Conservation (phyloP, 2,888 invertebrate species). For the Dugesia japonica region DNA sequence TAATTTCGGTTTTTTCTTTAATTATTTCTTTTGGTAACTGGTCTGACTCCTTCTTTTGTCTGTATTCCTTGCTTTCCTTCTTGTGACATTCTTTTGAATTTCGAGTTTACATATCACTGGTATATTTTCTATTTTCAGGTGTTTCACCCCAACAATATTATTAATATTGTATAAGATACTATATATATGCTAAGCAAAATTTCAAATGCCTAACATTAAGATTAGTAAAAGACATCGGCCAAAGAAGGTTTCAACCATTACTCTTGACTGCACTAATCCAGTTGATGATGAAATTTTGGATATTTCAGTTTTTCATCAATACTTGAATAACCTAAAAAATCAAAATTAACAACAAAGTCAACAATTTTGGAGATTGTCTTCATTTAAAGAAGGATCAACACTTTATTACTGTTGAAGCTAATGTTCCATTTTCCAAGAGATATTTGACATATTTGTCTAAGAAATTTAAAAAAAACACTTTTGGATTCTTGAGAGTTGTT, state of each 20-base stretch:
- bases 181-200: too few relatives aligned
- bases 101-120: too few relatives aligned
- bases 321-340: constrained; percentile 50
- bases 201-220: too few relatives aligned
- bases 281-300: constrained; percentile 98
- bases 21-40: too few relatives aligned
- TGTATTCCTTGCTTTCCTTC: too few relatives aligned
- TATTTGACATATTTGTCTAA: constrained; percentile 91
- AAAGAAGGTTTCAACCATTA: constrained; percentile 76
- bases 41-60: too few relatives aligned
- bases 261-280: constrained; percentile 95
- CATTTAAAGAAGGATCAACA: constrained; percentile 75
- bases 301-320: constrained; percentile 66
- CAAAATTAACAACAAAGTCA: constrained; percentile 87
- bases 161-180: too few relatives aligned
- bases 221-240: constrained; percentile 36
- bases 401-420: constrained; percentile 74
- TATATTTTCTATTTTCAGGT: too few relatives aligned
- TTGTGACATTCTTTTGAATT: too few relatives aligned
- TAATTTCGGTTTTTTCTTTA: too few relatives aligned
- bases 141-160: too few relatives aligned
- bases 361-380: constrained; percentile 80
- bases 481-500: constrained; percentile 96
- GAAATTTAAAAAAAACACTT: constrained; percentile 96
- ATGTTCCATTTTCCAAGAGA: constrained; percentile 62